Evolutionary conservation across 2,888 invertebrate genomes (phyloP).

Genomic region (Aplocera efformata): DNA sequence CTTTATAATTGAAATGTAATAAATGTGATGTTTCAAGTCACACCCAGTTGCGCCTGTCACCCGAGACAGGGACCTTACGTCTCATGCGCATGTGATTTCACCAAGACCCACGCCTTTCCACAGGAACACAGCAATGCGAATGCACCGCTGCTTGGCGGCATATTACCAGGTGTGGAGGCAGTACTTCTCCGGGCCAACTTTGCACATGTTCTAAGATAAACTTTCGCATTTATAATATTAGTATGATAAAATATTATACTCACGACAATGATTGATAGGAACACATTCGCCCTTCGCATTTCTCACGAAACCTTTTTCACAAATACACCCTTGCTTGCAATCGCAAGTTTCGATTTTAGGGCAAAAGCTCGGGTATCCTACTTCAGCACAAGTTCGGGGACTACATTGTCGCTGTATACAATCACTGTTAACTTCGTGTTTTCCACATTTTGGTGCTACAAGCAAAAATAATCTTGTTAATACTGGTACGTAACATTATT

Average conservation of each 20-base stretch:
- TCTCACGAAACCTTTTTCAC: conserved; percentile 29
- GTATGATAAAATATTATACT: conserved; percentile 21
- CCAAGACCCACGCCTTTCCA: no score
- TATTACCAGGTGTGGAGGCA: no score
- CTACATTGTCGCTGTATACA: conserved; percentile 30
- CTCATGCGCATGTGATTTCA: no score
- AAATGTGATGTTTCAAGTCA: no score
- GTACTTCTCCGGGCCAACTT: no score
- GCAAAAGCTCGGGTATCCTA: conserved; percentile 32
- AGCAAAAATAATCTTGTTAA: conserved; percentile 1
- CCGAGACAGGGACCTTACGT: no score
- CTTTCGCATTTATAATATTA: no score
- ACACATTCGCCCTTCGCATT: conserved; percentile 33
- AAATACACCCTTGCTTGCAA: conserved; percentile 35
- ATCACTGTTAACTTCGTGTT: conserved; percentile 30
- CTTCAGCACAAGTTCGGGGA: conserved; percentile 31
- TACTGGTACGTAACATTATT: conserved; percentile 1
- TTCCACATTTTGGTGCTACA: conserved; percentile 25
- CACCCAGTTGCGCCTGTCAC: no score
- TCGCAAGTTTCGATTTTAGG: conserved; percentile 15
- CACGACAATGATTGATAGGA: conserved; percentile 32
- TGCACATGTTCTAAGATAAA: no score
- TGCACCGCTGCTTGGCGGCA: no score
- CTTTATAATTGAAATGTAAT: no score
- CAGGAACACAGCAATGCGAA: no score